Evolutionary conservation across 2,888 invertebrate species (phyloP).

Genomic region (Iphiclides podalirius): DNA sequence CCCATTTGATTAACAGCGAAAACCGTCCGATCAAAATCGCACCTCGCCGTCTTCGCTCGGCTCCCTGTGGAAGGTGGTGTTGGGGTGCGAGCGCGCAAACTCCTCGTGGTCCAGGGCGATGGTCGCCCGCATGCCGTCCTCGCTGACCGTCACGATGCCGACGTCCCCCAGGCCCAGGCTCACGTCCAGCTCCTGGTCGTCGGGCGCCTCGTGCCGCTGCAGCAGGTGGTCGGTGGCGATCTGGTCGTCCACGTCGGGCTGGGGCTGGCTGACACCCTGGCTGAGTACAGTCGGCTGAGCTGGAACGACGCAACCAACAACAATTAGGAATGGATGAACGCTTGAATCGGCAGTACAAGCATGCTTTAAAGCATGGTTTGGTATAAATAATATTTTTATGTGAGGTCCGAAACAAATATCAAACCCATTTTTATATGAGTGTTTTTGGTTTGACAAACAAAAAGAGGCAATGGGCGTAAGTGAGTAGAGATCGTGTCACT

Average conservation of each 20-base stretch:
- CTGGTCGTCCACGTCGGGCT: constrained; percentile 68
- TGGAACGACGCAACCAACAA: constrained; percentile 37
- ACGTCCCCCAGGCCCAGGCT: constrained; percentile 60
- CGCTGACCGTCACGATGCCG: constrained; percentile 69
- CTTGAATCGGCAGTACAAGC: no score
- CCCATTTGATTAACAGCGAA: no score
- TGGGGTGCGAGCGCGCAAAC: constrained; percentile 71
- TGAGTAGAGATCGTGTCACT: no score
- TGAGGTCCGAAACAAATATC: no score
- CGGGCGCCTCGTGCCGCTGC: constrained; percentile 29
- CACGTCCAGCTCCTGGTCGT: constrained; percentile 46
- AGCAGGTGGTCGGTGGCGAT: constrained; percentile 65
- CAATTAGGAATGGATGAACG: no score
- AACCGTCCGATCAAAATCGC: no score
- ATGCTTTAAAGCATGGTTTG: no score
- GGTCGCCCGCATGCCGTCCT: constrained; percentile 51
- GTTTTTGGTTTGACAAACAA: no score
- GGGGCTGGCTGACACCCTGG: constrained; percentile 51
- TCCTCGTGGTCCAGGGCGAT: constrained; percentile 69
- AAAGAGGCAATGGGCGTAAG: no score
- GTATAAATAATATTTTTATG: no score
- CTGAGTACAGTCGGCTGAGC: constrained; percentile 55
- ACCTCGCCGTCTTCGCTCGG: constrained; percentile 65
- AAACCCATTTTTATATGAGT: no score
- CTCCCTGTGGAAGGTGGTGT: constrained; percentile 74